Evolutionary conservation across 2,113 vertebrate genomes (phyloP).

Genomic region (Corythaeola cristata): DNA sequence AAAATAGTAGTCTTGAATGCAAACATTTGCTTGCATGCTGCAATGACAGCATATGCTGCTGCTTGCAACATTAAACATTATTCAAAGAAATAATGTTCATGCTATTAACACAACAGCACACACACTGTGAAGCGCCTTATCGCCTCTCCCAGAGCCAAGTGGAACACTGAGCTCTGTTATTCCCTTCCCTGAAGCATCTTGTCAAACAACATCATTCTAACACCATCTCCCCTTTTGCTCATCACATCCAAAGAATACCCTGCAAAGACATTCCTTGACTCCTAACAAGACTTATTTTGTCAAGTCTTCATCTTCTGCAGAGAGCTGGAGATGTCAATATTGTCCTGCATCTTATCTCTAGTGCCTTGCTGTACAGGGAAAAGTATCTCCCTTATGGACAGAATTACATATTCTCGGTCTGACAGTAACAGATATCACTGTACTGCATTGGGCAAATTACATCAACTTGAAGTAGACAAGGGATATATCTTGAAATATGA

Average conservation of each 20-base stretch:
- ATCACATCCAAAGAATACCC: not conserved
- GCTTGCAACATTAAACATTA: not conserved
- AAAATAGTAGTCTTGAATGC: not conserved
- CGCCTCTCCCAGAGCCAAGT: not conserved
- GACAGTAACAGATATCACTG: not conserved
- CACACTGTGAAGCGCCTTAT: not conserved
- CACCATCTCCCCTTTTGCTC: not conserved
- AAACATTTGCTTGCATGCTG: not conserved
- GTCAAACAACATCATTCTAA: not conserved
- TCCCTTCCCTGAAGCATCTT: not conserved
- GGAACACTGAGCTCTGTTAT: not conserved
- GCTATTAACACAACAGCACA: not conserved
- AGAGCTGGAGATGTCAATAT: not conserved
- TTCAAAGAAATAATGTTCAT: not conserved
- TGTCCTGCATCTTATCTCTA: not conserved
- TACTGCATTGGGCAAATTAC: not conserved
- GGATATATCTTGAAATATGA: not conserved
- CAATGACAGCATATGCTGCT: slow-evolving; percentile 11
- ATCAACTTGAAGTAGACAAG: not conserved
- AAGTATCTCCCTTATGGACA: not conserved
- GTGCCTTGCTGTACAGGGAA: not conserved
- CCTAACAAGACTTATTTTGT: slow-evolving; percentile 4
- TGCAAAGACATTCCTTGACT: not conserved
- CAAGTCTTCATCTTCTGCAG: slow-evolving; percentile 6
- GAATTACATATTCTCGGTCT: not conserved